Conservation (phyloP, 64 coral and sea anemone species). For the Platygyra sinensis region DNA sequence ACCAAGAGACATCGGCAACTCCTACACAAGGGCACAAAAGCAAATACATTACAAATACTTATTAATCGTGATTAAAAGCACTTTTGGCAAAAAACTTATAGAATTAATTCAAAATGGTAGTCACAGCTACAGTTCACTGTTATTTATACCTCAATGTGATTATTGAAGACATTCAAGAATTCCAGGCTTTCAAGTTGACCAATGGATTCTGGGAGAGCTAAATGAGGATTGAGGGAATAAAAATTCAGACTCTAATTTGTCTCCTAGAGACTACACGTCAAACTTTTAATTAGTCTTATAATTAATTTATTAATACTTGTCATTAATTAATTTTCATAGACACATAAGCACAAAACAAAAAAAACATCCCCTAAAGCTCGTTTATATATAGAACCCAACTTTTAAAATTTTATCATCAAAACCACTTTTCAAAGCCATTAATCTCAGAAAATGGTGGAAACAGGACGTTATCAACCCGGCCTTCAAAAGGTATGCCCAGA, state of each 20-base stretch:
- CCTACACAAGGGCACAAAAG: constrained; percentile 53
- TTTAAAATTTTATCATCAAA: neutral
- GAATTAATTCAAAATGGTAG: too few relatives aligned
- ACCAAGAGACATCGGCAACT: constrained; percentile 82
- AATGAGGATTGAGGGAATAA: neutral
- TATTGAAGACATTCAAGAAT: constrained; percentile 92
- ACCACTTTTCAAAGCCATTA: neutral
- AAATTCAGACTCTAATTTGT: too few relatives aligned
- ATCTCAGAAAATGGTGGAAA: neutral
- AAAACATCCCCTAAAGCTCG: too few relatives aligned
- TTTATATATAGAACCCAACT: too few relatives aligned
- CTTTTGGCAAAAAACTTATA: neutral
- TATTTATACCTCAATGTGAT: constrained; percentile 82
- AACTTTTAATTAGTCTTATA: too few relatives aligned
- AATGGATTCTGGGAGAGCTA: constrained; percentile 90
- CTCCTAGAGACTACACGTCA: too few relatives aligned
- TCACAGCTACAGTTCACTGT: too few relatives aligned
- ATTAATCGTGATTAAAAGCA: too few relatives aligned
- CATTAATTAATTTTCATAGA: too few relatives aligned
- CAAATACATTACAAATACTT: neutral
- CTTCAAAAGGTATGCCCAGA: constrained; percentile 34
- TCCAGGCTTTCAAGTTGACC: constrained; percentile 92
- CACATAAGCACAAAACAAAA: too few relatives aligned
- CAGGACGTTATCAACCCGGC: neutral
- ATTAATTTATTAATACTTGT: too few relatives aligned